Base-by-base conservation (phyloP, 2,797 vertebrate genomes). In the Pseudochirops cupreus region DNA sequence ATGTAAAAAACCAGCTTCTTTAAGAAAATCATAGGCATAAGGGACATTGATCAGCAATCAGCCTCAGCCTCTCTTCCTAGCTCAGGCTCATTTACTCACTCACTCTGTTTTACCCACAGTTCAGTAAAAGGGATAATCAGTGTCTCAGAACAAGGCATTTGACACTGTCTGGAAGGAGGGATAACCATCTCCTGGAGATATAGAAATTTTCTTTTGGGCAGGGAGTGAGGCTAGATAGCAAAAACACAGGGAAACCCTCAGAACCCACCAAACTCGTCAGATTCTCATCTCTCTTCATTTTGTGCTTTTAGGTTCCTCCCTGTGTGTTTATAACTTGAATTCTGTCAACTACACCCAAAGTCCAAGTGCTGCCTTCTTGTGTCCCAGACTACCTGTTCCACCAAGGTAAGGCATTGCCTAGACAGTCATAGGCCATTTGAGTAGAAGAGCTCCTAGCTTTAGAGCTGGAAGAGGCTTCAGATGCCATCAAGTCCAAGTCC, bases 361-460 rank as follows among this genome's bases (percentile, higher is more conserved):
- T 97, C 97, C 98, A 90, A 94, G 97, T 33, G 98, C 97, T 96
- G 94, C 95, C 92, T 97, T 97, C 5, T 59, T 99, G 93, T 99
- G 99, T 96, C 99, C 99, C 31, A 52, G 91, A 0, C 97, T 99
- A 3, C 99, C 99, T 0, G 98, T 99, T 95, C 98, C 99, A 94
- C 98, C 98, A 92, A 99, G 99, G 99, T 99, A 97, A 98, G 96
- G 52, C 3, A 91, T 94, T 95, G 56, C 7, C 74, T 46, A 11
- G 18, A 26, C 1, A 26, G 5, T 82, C 39, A 46, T 26, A 46
- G 39, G 7, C n/a, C 39, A 26, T 46, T 26, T 3, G 39, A 46
- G 74, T 82, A 39, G 74, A 26, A 82, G 5, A 39, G n/a, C 7
- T 74, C n/a, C 16, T 39, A n/a, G 21, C 6, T 82, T 46, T 82